Percentiles rank a stretch among this genome's conserved stretches.
Evolutionary conservation across 2,797 vertebrate genomes (phyloP).

Genomic region (Amblyopsis hoosieri): DNA sequence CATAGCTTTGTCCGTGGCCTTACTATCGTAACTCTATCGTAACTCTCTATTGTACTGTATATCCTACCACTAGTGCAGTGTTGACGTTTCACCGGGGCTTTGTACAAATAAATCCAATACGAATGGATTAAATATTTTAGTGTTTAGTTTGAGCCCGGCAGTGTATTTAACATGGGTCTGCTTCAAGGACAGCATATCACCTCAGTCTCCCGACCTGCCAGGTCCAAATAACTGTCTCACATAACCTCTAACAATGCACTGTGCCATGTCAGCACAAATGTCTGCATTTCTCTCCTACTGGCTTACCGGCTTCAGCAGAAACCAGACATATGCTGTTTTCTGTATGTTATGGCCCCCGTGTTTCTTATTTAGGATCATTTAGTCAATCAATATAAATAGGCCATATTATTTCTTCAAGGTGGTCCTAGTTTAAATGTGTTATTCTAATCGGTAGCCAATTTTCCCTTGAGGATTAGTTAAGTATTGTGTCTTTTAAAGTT

Average conservation of each 20-base stretch:
- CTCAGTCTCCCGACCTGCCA: constrained; percentile 24
- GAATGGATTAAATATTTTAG: neutral
- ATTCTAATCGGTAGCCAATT: too few species aligned
- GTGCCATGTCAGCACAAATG: constrained; percentile 57
- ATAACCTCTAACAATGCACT: constrained; percentile 34
- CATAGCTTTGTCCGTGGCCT: too few species aligned
- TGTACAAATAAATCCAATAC: too few species aligned
- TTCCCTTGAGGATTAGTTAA: neutral
- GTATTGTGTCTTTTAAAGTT: neutral
- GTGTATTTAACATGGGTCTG: constrained; percentile 16
- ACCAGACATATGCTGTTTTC: constrained; percentile 35
- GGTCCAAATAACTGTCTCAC: constrained; percentile 15
- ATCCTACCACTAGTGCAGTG: too few species aligned
- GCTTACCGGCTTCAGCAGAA: constrained; percentile 36
- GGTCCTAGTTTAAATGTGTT: too few species aligned
- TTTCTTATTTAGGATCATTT: too few species aligned
- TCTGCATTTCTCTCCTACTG: constrained; percentile 22
- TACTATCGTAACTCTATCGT: too few species aligned
- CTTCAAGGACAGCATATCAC: constrained; percentile 48
- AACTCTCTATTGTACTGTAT: too few species aligned
- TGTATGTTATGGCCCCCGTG: neutral
- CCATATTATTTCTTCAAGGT: too few species aligned
- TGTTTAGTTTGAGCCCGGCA: too few species aligned
- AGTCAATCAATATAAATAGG: too few species aligned
- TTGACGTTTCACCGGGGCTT: too few species aligned